Conservation (phyloP, 2,113 vertebrate genomes). For the Agelaius tricolor region DNA sequence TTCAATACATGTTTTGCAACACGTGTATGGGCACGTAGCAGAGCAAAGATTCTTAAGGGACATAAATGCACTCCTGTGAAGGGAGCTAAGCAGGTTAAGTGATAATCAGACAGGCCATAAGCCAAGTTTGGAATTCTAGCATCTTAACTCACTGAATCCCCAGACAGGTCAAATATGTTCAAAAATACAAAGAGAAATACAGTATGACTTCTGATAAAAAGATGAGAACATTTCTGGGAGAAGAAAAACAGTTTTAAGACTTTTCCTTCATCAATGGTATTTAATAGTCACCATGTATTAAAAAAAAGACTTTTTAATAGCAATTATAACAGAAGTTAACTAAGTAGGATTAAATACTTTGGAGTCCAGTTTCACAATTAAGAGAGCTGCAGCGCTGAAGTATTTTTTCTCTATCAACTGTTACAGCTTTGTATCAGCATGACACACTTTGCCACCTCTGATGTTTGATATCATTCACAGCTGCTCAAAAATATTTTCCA, state of each 20-base stretch:
- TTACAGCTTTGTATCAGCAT: background rate
- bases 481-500: background rate
- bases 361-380: background rate
- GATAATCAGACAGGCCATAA: background rate
- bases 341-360: background rate
- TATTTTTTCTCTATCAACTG: background rate
- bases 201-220: background rate
- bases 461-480: background rate
- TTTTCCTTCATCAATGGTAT: background rate
- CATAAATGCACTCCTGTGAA: background rate
- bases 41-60: background rate
- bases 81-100: background rate
- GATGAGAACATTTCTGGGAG: background rate
- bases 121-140: background rate
- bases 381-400: background rate
- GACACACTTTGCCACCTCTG: background rate
- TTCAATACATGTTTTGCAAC: background rate
- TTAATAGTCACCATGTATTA: background rate
- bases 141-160: background rate
- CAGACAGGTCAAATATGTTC: background rate
- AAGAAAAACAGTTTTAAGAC: background rate
- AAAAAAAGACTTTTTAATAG: background rate
- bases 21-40: rapidly evolving
- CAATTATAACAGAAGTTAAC: background rate
- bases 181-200: background rate